These are phyloP conservation scores for Ibidorhyncha struthersii DNA, from an alignment of 2,113 vertebrate genomes.

Conservation along the genomic window DNA sequence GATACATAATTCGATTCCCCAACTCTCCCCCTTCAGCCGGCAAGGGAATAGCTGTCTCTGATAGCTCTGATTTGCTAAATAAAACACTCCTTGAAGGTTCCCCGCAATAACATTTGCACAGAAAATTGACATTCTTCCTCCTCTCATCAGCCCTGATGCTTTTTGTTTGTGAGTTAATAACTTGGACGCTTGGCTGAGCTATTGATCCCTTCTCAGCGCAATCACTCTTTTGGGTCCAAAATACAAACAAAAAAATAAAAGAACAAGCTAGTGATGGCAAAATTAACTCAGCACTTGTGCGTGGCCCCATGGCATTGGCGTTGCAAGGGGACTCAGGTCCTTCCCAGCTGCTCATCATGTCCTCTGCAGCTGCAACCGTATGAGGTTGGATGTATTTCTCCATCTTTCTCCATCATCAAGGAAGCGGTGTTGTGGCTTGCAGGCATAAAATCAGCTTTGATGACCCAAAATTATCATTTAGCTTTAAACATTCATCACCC, in stretches of 20 bases:
- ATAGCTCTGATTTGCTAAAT: constrained; percentile 42
- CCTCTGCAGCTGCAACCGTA: neutral
- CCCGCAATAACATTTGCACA: constrained; percentile 30
- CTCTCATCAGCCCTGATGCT: neutral
- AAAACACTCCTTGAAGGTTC: constrained; percentile 48
- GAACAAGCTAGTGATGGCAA: neutral
- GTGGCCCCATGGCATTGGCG: neutral
- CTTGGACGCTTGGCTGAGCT: constrained; percentile 8
- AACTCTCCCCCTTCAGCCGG: neutral
- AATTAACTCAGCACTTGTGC: neutral
- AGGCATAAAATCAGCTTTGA: neutral
- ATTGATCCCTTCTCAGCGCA: constrained; percentile 42
- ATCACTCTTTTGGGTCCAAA: constrained; percentile 22
- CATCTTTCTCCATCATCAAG: neutral
- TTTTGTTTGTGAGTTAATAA: constrained; percentile 71
- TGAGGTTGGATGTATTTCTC: neutral
- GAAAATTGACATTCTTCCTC: constrained; percentile 62
- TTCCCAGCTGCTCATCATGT: accelerated
- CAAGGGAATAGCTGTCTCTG: neutral
- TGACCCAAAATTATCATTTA: neutral
- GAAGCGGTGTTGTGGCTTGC: neutral
- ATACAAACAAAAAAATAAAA: constrained; percentile 2
- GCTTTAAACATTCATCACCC: neutral
- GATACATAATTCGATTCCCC: neutral
- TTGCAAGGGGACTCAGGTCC: neutral